A percentile compares a stretch with the other conserved stretches of the same genome.
These are phyloP conservation scores for Coptotermes formosanus DNA, from an alignment of 1,140 invertebrate species.

Conservation along the genomic window DNA sequence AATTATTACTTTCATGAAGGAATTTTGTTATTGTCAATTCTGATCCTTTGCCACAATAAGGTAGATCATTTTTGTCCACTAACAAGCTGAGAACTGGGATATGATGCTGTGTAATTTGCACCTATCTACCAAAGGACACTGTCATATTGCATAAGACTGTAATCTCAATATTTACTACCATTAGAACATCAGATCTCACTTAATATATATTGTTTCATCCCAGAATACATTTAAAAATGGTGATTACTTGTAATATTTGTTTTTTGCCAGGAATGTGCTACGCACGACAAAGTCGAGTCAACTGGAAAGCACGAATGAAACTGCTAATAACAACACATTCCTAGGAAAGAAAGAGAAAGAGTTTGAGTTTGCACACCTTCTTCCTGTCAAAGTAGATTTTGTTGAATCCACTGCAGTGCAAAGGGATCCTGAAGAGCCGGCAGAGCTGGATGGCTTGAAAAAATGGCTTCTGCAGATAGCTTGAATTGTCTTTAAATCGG, in stretches of 20 bases:
- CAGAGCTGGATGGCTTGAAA: conserved; percentile 58
- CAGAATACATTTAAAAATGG: no score
- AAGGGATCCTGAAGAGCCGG: conserved; percentile 54
- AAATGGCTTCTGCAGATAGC: conserved; percentile 63
- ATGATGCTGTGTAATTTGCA: no score
- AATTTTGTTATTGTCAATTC: no score
- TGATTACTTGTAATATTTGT: background rate
- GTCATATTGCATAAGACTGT: no score
- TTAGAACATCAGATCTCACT: no score
- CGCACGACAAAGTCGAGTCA: conserved; percentile 30
- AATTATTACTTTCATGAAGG: no score
- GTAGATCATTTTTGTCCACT: no score
- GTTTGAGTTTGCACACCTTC: conserved; percentile 76
- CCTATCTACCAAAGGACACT: no score
- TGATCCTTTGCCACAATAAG: no score
- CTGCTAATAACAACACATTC: conserved; percentile 16
- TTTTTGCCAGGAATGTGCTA: conserved; percentile 27
- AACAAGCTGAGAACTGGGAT: no score
- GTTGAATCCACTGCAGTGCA: conserved; percentile 66
- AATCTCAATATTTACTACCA: no score
- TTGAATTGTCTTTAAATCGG: conserved; percentile 39
- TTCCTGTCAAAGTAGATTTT: conserved; percentile 66
- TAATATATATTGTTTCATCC: no score
- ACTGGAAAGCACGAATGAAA: conserved; percentile 25
- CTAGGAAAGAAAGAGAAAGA: conserved; percentile 74